Evolutionary conservation across 2,113 vertebrate genomes (phyloP).

Genomic region (Chaetodon auriga): DNA sequence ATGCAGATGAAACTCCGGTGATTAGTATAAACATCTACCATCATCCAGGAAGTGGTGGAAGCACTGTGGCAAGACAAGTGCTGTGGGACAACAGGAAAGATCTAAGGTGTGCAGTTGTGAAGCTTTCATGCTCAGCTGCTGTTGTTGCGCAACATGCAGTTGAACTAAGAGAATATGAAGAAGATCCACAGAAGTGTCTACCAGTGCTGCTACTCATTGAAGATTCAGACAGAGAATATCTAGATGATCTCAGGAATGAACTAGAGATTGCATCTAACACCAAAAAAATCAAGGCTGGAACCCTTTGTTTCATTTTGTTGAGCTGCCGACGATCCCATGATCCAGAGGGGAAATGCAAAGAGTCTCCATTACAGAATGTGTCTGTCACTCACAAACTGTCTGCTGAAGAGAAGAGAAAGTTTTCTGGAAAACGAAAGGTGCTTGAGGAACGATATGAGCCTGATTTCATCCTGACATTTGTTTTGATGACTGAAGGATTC

Average conservation of each 20-base stretch:
- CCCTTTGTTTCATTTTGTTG: conserved; percentile 85
- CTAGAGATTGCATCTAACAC: conserved; percentile 77
- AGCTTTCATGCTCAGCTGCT: conserved; percentile 69
- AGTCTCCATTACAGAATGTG: conserved; percentile 82
- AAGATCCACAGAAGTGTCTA: conserved; percentile 81
- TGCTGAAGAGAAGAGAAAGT: conserved; percentile 80
- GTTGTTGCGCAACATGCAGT: conserved; percentile 83
- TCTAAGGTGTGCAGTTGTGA: conserved; percentile 86
- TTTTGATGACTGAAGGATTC: conserved; percentile 88
- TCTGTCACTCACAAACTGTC: conserved; percentile 88
- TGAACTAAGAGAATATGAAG: conserved; percentile 85
- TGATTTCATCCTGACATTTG: conserved; percentile 88
- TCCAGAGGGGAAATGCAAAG: conserved; percentile 82
- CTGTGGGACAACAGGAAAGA: conserved; percentile 86
- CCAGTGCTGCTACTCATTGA: conserved; percentile 87
- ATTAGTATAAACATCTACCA: conserved; percentile 87
- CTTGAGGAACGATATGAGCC: conserved; percentile 74
- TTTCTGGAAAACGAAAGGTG: conserved; percentile 74
- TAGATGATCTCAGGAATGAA: conserved; percentile 82
- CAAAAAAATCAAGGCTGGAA: conserved; percentile 74
- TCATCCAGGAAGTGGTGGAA: conserved; percentile 91
- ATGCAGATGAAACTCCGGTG: conserved; percentile 67
- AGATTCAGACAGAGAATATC: conserved; percentile 86
- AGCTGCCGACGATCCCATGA: conserved; percentile 84
- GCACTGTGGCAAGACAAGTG: conserved; percentile 88